Evolutionary conservation across 1,140 invertebrate genomes (phyloP).

Genomic region (Sesamia nonagrioides): DNA sequence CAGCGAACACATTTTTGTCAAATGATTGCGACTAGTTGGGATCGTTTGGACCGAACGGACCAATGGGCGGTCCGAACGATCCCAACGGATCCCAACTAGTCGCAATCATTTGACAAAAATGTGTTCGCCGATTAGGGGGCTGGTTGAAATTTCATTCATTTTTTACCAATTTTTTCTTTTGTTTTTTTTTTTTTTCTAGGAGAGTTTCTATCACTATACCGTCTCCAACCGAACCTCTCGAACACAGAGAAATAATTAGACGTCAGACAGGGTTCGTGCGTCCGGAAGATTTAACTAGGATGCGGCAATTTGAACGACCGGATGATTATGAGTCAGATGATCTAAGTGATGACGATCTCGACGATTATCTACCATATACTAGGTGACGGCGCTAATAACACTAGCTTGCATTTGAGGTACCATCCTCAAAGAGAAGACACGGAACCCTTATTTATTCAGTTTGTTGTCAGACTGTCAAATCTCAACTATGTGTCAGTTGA

Average conservation of each 20-base stretch:
- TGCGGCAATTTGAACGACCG: constrained; percentile 51
- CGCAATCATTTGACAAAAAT: too few species aligned
- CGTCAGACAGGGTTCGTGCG: constrained; percentile 73
- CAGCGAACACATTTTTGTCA: too few species aligned
- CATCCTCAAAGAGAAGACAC: too few species aligned
- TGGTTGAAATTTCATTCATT: not conserved
- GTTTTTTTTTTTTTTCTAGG: constrained; percentile 61
- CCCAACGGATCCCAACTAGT: too few species aligned
- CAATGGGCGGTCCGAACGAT: too few species aligned
- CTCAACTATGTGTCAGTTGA: too few species aligned
- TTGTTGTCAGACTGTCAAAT: too few species aligned
- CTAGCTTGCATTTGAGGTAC: too few species aligned
- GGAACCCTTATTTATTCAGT: too few species aligned
- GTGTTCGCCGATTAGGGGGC: too few species aligned
- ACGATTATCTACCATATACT: constrained; percentile 12
- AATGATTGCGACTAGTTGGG: too few species aligned
- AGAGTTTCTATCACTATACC: constrained; percentile 72
- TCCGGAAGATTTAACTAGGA: constrained; percentile 63
- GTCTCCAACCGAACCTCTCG: constrained; percentile 48
- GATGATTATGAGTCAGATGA: constrained; percentile 48
- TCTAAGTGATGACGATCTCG: constrained; percentile 54
- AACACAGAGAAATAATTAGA: constrained; percentile 66
- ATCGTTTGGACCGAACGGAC: too few species aligned
- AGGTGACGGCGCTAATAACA: constrained; percentile 53
- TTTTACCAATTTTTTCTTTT: not conserved